Percentiles rank a stretch among this genome's conserved stretches.
phyloP scores from a whole-genome alignment of 2,888 invertebrate genomes.

The Malacosoma neustria region DNA sequence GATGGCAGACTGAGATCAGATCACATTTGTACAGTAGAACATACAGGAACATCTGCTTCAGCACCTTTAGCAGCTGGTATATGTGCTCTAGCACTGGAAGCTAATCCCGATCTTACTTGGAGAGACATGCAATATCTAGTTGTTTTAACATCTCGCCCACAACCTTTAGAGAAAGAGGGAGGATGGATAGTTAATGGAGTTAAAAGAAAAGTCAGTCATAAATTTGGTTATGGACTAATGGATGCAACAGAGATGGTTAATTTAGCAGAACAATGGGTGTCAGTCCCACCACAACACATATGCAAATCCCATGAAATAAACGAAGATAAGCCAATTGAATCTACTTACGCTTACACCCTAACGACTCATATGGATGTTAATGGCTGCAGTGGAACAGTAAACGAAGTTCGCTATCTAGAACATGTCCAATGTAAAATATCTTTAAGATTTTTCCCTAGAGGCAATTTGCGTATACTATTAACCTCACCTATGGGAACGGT shows the following conservation, averaged over 20 bases:
- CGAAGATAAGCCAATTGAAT: slow-evolving; percentile 87
- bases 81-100: slow-evolving; percentile 93
- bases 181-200: slow-evolving; percentile 97
- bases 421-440: slow-evolving; percentile 98
- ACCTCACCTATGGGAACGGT: slow-evolving; percentile 96
- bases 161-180: slow-evolving; percentile 90
- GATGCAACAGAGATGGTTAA: slow-evolving; percentile 95
- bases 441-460: slow-evolving; percentile 92
- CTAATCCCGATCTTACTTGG: slow-evolving; percentile 95
- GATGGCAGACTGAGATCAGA: slow-evolving; percentile 89
- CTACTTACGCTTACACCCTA: slow-evolving; percentile 83
- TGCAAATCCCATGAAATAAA: slow-evolving; percentile 93
- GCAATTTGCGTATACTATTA: slow-evolving; percentile 90
- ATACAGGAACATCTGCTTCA: slow-evolving; percentile 94
- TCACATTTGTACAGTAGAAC: slow-evolving; percentile 92
- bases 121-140: slow-evolving; percentile 98
- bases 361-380: slow-evolving; percentile 92
- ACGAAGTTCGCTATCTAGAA: slow-evolving; percentile 93
- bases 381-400: slow-evolving; percentile 90
- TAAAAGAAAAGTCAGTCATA: slow-evolving; percentile 94
- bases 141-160: slow-evolving; percentile 90
- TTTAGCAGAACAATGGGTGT: slow-evolving; percentile 94
- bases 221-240: slow-evolving; percentile 99
- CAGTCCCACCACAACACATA: slow-evolving; percentile 95
- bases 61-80: slow-evolving; percentile 97